Percentiles rank a stretch among this genome's conserved stretches.
Conservation (phyloP, 2,113 vertebrate species). For the Caretta caretta region DNA sequence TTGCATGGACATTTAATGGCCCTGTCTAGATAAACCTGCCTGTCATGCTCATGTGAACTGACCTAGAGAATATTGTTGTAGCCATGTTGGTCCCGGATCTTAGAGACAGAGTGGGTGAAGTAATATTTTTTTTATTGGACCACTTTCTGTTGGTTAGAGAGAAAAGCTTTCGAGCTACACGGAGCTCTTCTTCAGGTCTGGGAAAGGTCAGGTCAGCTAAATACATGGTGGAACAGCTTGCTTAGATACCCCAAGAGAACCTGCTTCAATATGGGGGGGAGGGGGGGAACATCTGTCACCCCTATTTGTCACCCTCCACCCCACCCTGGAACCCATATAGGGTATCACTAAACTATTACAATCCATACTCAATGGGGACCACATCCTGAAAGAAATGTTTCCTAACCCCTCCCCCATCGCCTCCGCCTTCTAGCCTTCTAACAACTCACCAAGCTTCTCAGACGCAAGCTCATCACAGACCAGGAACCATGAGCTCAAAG, state of each 20-base stretch:
- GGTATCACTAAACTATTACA: background rate
- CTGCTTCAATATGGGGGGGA: background rate
- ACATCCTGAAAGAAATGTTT: background rate
- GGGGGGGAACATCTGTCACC: background rate
- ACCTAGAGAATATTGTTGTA: background rate
- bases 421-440: background rate
- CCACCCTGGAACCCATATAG: background rate
- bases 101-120: background rate
- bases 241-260: background rate
- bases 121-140: background rate
- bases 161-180: background rate
- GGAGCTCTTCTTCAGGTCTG: background rate
- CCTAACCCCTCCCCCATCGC: too few species aligned
- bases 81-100: background rate
- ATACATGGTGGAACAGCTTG: background rate
- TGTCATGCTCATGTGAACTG: conserved; percentile 34
- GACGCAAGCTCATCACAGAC: background rate
- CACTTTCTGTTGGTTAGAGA: background rate
- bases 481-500: background rate
- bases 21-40: conserved; percentile 20
- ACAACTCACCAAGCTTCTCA: background rate
- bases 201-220: background rate
- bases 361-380: background rate
- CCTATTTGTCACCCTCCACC: background rate
- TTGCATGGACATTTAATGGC: conserved; percentile 51